Evolutionary conservation across 2,113 vertebrate genomes (phyloP), one percentile per base, ranked within the genome.

Genomic region (Scomber japonicus): DNA sequence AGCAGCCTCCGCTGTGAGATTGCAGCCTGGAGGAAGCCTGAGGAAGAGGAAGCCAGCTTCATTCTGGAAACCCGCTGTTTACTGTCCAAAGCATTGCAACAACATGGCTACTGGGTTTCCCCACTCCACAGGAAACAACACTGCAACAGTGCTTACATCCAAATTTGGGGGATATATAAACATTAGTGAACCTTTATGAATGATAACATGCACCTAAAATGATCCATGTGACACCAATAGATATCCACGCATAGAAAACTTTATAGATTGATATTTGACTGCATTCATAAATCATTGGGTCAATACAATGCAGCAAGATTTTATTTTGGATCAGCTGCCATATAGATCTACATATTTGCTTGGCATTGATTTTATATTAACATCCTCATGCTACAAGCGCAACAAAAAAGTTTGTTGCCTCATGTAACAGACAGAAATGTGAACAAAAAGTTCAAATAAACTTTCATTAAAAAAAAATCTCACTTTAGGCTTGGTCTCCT

Each of bases 1-100:
- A 91, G 85, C 85, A 91, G 86, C 77, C 83, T 89, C 85, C 19
- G 48, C 90, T 91, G 88, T 88, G 90, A 91, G 84, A 86, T 81
- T 53, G 15, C 72, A 91, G 86, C 53, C 85, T 71, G 50, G 61
- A 80, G 82, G 71, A 85, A 85, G 85, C 81, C 51, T 11, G 87
- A 83, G 69, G 85, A 86, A 68, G 81, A 76, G 1, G 50, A 78
- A 75, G 78, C 48, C 72, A 54, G 71, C 62, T 63, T 67, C 24
- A 0, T 74, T 71, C 17, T 27, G 48, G 64, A 76, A 79, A 83
- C 65, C 83, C 59, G 68, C 67, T 81, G 74, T 82, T 91, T 84
- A 71, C 79, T 21, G 57, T 57, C 72, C 54, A 50, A 12, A 48
- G 51, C 19, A 46, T 65, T 55, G 57, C 59, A 76, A 63, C 57